Base-by-base conservation (phyloP, 2,888 invertebrate genomes). In the Anoncus sp. region DNA sequence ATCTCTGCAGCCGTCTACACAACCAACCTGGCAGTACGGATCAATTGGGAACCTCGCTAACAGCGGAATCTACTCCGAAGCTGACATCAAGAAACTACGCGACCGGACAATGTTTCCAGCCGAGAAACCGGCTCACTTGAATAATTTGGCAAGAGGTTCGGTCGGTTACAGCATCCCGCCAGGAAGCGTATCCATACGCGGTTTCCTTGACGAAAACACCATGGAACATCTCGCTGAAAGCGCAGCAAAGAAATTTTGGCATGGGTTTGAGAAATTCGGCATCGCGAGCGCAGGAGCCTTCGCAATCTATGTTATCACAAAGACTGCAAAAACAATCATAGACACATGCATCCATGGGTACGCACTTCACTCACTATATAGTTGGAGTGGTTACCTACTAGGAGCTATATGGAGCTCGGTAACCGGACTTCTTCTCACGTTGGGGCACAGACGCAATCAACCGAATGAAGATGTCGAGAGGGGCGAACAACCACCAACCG, bases 181-280 rank as follows among this genome's bases (percentile, higher is more conserved):
- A 6, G 63, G 60, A 2, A 22, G 16, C 16, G 1, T 59, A 2
- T 45, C 55, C 3, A 1, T 80, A 1, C 47, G 9, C 2, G 43
- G 71, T 7, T 14, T 82, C 0, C 4, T 82, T 10, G 72, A 80
- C 5, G 65, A 80, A 20, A n/a, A 62, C 1, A n/a, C 76, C 6
- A 10, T 80, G 9, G 45, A 75, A 0, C 18, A 63, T 1, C 53
- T 81, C 9, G 65, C 72, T 1, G 60, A 70, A 22, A 60, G 14
- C 43, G n/a, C 60, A 12, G 6, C 10, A 1, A 22, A 22, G 43
- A 22, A 22, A 2, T n/a, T 60, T 1, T 43, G 60, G 60, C 12
- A 7, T 1, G 60, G 43, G 0, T 60, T 60, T n/a, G 22, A 43
- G 43, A 22, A 38, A 60, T 60, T 60, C 9, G 60, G 60, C 0